These are phyloP conservation scores for Oscheius sp. DNA, from an alignment of 2,888 invertebrate species.

Conservation along the genomic window DNA sequence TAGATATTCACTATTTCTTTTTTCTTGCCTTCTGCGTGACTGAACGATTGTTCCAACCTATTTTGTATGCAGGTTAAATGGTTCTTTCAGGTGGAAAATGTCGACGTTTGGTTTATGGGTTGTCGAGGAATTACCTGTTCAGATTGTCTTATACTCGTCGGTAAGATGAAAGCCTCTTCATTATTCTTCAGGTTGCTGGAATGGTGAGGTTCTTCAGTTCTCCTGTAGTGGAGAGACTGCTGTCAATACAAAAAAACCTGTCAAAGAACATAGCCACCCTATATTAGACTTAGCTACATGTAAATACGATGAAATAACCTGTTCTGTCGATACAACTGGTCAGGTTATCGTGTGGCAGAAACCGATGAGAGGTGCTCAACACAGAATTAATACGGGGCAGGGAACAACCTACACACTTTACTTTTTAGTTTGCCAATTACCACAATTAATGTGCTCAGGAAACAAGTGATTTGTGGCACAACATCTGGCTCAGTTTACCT, in stretches of 20 bases:
- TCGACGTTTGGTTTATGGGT: conserved; percentile 14
- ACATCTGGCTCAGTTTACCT: conserved; percentile 49
- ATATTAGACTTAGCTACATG: conserved; percentile 67
- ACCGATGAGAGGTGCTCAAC: conserved; percentile 53
- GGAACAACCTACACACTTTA: background rate
- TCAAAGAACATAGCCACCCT: conserved; percentile 56
- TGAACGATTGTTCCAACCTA: too few species aligned
- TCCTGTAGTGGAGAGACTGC: conserved; percentile 59
- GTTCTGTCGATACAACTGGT: conserved; percentile 57
- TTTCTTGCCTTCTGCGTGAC: too few species aligned
- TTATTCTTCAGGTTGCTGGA: conserved; percentile 50
- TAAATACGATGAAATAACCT: conserved; percentile 64
- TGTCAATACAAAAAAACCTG: conserved; percentile 37
- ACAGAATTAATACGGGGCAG: conserved; percentile 57
- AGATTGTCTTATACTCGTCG: conserved; percentile 14
- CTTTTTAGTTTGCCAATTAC: conserved; percentile 6
- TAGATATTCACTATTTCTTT: too few species aligned
- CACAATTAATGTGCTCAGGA: conserved; percentile 58
- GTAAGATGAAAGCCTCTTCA: background rate
- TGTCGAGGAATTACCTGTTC: conserved; percentile 14
- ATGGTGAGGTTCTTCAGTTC: conserved; percentile 60
- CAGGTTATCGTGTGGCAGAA: conserved; percentile 63
- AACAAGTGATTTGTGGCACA: conserved; percentile 63
- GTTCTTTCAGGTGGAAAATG: too few species aligned
- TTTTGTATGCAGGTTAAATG: too few species aligned